Base-by-base conservation (phyloP, 2,797 vertebrate genomes). In the Pseudopleuronectes americanus region DNA sequence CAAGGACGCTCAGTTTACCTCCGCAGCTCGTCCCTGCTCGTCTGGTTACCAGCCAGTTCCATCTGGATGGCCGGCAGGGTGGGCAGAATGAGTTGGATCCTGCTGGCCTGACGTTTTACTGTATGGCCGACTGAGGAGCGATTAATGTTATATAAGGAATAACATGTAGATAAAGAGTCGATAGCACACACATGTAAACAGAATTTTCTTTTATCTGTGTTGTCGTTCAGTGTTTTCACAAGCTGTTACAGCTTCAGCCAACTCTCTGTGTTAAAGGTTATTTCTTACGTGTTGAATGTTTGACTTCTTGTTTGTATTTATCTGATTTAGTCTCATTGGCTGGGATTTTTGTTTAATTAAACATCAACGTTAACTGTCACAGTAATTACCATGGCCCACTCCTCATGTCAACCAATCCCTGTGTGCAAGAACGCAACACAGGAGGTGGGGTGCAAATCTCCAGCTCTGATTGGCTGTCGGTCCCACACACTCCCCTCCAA, bases 401-500 rank as follows among this genome's bases (percentile, higher is more conserved):
- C 58, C 47, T 81, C 75, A 92, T 51, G 14, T 78, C 62, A 65
- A 68, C 91, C 91, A 94, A 92, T 92, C 57, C 21, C 51, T 55
- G 70, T 8, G 1, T 68, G 49, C 2, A 14, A 52, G 4, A 72
- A 68, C 24, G 23, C 53, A 8, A 31, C 49, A 65, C 47, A 73
- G 70, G 79, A 89, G 94, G 93, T 90, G 93, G 89, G 88, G 84
- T 57, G 75, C 80, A 77, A 60, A 76, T 70, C 60, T 64, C 43
- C 55, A 8, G 24, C 77, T 76, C 62, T 87, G 84, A 95, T 93
- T 93, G 92, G 92, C 78, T 79, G 38, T 6, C 41, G n/a, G 23
- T 19, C 12, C 53, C 4, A 57, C 58, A 84, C 86, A 87, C 77
- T 57, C 82, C 81, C 64, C 70, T 10, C 53, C 36, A 52, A 62